Evolutionary conservation across 2,888 invertebrate genomes (phyloP), one percentile per base, ranked within the genome.

Genomic region (Epirrhoe alternata): DNA sequence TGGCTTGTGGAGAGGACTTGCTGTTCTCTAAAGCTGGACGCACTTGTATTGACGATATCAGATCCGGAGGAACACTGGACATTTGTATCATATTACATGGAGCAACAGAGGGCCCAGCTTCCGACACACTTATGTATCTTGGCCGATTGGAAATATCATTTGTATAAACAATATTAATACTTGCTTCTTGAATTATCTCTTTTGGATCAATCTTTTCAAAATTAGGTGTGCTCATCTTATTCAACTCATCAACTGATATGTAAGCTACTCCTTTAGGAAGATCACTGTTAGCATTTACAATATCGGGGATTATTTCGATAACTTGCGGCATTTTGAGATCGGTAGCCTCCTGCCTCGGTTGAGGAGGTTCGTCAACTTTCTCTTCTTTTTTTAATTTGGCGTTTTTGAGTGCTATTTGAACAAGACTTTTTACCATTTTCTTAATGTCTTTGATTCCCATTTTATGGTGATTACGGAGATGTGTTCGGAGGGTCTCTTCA

Each of bases 401-500:
- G 78, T 91, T 84, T 81, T 91, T 89, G 10, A 92, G 80, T 17
- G 92, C 90, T 64, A 93, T 88, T 78, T 90, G 91, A 0, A 94
- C 86, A 10, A 94, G 86, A 71, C 94, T 94, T 78, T 94, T 94
- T 0, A 95, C 85, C 83, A 96, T 94, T 82, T 94, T 93, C 70
- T 92, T 92, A 1, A 95, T 86, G 78, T 96, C 95, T 73, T 93
- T 92, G 63, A 93, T 90, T 42, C 90, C 94, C 90, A 96, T 95
- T 83, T 95, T 94, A 80, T 96, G 96, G 80, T 96, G 96, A 76
- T 95, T 94, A 30, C 95, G 92, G 5, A 96, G 86, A 81, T 96
- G 96, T 5, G 94, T 93, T 73, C 95, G 89, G 0, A 96, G 83
- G 0, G 95, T 95, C 76, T 95, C 94, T 75, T 94, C 94, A 8